Percentiles rank a stretch among this genome's conserved stretches.
Evolutionary conservation across 2,888 invertebrate species (phyloP).

Genomic region (Leptinotarsa juncta): DNA sequence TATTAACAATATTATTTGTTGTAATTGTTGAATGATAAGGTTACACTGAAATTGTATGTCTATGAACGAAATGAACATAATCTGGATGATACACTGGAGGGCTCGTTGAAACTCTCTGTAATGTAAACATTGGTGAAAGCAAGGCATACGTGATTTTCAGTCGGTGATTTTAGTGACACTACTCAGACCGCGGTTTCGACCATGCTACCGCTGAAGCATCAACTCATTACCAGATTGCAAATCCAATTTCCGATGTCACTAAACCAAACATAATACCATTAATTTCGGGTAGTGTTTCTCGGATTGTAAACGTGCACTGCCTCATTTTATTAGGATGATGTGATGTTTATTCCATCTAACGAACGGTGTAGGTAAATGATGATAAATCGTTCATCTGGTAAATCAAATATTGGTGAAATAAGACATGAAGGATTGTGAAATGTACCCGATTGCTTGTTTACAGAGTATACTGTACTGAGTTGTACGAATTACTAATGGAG

Average conservation of each 20-base stretch:
- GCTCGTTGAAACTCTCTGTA: too few relatives aligned
- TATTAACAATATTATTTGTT: too few relatives aligned
- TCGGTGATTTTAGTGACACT: background rate
- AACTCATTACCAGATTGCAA: constrained; percentile 5
- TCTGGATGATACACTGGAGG: too few relatives aligned
- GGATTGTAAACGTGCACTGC: constrained; percentile 1
- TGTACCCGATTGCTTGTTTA: background rate
- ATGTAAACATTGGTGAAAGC: too few relatives aligned
- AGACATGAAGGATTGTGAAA: constrained; percentile 9
- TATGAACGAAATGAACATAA: too few relatives aligned
- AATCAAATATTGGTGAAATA: constrained; percentile 2
- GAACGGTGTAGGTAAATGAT: background rate
- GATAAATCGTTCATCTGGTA: constrained; percentile 3
- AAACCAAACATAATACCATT: constrained; percentile 15
- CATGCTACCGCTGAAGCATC: constrained; percentile 1
- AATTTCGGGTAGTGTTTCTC: constrained; percentile 6
- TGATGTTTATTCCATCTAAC: constrained; percentile 8
- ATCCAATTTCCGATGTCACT: constrained; percentile 11
- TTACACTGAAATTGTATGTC: too few relatives aligned
- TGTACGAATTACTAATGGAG: background rate
- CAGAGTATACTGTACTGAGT: background rate
- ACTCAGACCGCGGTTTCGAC: background rate
- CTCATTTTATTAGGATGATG: constrained; percentile 8
- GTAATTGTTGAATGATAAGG: too few relatives aligned
- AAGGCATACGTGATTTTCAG: background rate